Evolutionary conservation across 1,140 invertebrate genomes (phyloP).

Genomic region (Adelges cooleyi): DNA sequence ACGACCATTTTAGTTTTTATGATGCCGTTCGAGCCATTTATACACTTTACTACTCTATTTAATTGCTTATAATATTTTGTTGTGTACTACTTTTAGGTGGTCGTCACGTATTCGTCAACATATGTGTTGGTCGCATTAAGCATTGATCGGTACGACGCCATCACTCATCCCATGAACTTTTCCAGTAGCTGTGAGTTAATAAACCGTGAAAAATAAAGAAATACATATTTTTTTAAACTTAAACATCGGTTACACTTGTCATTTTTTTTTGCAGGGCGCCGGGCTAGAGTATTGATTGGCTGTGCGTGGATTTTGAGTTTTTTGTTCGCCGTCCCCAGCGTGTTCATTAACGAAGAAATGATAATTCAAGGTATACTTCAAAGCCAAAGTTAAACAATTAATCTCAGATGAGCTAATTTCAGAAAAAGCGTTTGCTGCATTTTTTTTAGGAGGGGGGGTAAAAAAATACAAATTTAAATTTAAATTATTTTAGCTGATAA

Average conservation of each 20-base stretch:
- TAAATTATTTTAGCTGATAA: no score
- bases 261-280: constrained; percentile 44
- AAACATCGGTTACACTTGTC: background rate
- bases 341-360: constrained; percentile 71
- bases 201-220: no score
- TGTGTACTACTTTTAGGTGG: constrained; percentile 48
- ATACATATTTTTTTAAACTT: no score
- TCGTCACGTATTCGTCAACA: constrained; percentile 86
- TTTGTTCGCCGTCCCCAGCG: constrained; percentile 70
- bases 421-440: no score
- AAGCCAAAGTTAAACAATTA: no score
- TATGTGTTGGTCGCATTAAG: constrained; percentile 89
- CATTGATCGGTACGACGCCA: constrained; percentile 88
- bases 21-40: no score
- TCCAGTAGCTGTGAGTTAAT: constrained; percentile 75
- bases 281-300: constrained; percentile 63
- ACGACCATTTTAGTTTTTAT: no score
- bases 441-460: no score
- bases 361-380: constrained; percentile 55
- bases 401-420: no score
- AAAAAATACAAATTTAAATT: no score
- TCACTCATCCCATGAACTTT: constrained; percentile 90
- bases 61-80: no score
- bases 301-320: constrained; percentile 72
- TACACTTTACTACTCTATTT: no score